A percentile compares a stretch with the other conserved stretches of the same genome.
Conservation (phyloP, 2,888 invertebrate genomes). For the Malthinus flaveolus region DNA sequence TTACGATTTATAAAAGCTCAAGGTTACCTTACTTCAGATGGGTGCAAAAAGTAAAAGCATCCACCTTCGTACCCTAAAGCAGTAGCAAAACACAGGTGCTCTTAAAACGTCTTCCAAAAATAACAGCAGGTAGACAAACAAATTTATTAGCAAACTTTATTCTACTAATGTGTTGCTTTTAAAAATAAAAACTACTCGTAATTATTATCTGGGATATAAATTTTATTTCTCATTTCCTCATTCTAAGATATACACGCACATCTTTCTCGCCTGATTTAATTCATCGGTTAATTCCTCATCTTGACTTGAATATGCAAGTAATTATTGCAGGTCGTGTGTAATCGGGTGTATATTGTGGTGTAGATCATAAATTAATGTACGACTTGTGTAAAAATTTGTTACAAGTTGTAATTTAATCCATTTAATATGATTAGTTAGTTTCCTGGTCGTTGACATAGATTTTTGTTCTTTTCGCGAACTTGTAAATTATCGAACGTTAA, state of each 20-base stretch:
- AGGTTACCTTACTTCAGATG: conserved; percentile 16
- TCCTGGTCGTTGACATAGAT: conserved; percentile 30
- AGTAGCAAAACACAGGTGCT: conserved; percentile 33
- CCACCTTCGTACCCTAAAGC: conserved; percentile 15
- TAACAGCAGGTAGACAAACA: conserved; percentile 27
- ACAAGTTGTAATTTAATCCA: conserved; percentile 18
- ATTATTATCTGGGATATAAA: neutral
- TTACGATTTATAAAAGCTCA: conserved; percentile 12
- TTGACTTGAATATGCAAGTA: conserved; percentile 11
- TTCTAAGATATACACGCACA: neutral
- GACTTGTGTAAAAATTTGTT: conserved; percentile 23
- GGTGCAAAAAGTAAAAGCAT: conserved; percentile 25
- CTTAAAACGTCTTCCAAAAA: conserved; percentile 8
- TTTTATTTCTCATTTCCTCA: neutral
- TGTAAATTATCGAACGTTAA: neutral
- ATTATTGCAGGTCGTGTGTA: conserved; percentile 25
- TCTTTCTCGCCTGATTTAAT: conserved; percentile 6
- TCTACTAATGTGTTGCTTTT: neutral
- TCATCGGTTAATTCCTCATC: neutral
- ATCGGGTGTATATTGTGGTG: conserved; percentile 28
- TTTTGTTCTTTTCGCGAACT: neutral
- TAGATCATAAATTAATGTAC: conserved; percentile 22
- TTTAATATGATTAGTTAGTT: conserved; percentile 20
- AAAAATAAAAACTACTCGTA: neutral
- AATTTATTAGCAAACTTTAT: conserved; percentile 8